phyloP scores from a whole-genome alignment of 2,888 invertebrate genomes.

The Drepana falcataria region DNA sequence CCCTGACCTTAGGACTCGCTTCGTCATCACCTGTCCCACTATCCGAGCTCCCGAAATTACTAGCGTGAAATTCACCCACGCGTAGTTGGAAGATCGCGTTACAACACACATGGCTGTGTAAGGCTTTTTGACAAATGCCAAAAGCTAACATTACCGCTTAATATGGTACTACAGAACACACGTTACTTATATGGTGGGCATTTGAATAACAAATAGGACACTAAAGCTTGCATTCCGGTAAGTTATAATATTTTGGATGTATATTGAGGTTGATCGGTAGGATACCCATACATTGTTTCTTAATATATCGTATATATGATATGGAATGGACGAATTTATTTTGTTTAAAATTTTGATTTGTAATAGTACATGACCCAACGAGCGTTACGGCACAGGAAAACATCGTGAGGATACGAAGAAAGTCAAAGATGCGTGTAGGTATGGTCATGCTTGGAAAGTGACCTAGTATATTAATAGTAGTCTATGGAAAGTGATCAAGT shows the following conservation, averaged over 20 bases:
- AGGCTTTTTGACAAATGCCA: not conserved
- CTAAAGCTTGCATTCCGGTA: not conserved
- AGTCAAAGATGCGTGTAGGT: too few relatives aligned
- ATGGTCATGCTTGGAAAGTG: too few relatives aligned
- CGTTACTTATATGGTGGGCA: not conserved
- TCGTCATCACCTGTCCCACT: slow-evolving; percentile 31
- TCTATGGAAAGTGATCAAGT: too few relatives aligned
- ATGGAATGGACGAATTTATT: too few relatives aligned
- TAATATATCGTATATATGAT: too few relatives aligned
- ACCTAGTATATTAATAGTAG: too few relatives aligned
- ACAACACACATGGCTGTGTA: slow-evolving; percentile 8
- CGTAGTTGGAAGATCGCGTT: slow-evolving; percentile 25
- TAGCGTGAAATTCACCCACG: slow-evolving; percentile 58
- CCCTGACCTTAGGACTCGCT: slow-evolving; percentile 23
- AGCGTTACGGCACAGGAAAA: too few relatives aligned
- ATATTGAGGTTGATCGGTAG: too few relatives aligned
- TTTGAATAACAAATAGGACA: not conserved
- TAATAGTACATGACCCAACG: too few relatives aligned
- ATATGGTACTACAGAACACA: not conserved
- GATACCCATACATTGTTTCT: too few relatives aligned
- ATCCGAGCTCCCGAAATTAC: slow-evolving; percentile 43
- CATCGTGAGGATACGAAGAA: too few relatives aligned
- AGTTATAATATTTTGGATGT: not conserved
- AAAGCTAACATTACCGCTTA: not conserved
- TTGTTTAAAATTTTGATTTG: too few relatives aligned